Evolutionary conservation across 2,113 vertebrate genomes (phyloP), one percentile per base, ranked within the genome.

Genomic region (Pyrgilauda ruficollis): DNA sequence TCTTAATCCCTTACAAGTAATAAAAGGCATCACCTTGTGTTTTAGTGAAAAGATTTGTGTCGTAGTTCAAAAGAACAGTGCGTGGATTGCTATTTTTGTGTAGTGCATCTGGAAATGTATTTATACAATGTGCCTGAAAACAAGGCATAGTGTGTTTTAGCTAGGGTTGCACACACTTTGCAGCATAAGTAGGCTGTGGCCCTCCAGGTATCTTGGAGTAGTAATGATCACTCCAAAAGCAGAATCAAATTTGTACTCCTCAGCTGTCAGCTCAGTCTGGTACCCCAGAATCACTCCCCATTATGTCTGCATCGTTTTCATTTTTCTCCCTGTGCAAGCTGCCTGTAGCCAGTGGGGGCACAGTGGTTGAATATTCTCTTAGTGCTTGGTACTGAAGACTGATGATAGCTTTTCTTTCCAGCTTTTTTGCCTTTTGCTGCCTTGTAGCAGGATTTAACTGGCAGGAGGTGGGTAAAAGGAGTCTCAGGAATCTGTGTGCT

Each of bases 21-120:
- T 69, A 69, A 69, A 53, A 69, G 15, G 5, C 63, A 55, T 20
- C 24, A 43, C 13, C 13, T 62, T 76, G n/a, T 52, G 26, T 76
- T 62, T 69, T 43, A 69, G 63, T 39, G n/a, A 69, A 62, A 47
- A 35, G 16, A 55, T 41, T 76, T 55, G n/a, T 47, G 18, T 43
- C 19, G 4, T 43, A 31, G 8, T 43, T 76, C 14, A 69, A 33
- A 79, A 55, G 17, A 83, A 27, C 6, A 41, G 30, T 15, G 11
- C 0, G 0, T 27, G 14, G 35, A 27, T 49, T 31, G 14, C 17
- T 68, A 7, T 41, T 68, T 82, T 53, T 1, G 0, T 55, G 55
- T 41, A 13, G 8, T 55, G n/a, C 21, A 35, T 47, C 24, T 47
- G 55, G 43, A 69, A 76, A 13, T 7, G 1, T 21, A 24, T 15